Evolutionary conservation across 2,888 invertebrate genomes (phyloP), one percentile per base, ranked within the genome.

Genomic region (Epistrophe grossulariae): DNA sequence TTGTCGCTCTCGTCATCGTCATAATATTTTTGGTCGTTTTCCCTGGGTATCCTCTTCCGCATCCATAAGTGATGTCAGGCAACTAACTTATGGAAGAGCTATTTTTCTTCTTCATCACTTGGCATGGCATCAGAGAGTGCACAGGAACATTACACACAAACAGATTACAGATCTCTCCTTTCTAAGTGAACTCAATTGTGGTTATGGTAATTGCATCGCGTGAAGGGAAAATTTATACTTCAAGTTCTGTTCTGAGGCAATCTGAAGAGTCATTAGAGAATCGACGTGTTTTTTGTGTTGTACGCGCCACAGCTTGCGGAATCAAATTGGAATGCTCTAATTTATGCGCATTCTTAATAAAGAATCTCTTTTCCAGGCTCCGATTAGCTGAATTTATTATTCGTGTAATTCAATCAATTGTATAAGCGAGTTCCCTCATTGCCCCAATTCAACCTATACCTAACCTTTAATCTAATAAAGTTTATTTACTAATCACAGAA

Each of bases 271-370:
- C 71, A 59, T 79, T 76, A 79, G 68, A 68, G 24, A 62, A 43
- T 62, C 43, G n/a, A n/a, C 38, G 52, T 83, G 45, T 57, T 70
- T 62, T 57, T 35, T 35, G 35, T 35, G 5, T n/a, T 7, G 9
- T 31, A 31, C 35, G 40, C 60, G 17, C 55, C 55, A 55, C 55
- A 55, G 84, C 72, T 81, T 85, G 84, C 24, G 45, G 48, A 60
- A 70, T 77, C 24, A 24, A 80, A 84, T 84, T 84, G 68, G 28
- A 40, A 66, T 48, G 19, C 68, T 35, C 24, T 81, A 81, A 85
- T 81, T 35, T 81, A 85, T 85, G 77, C 70, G 81, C 84, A 85
- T 85, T 78, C 48, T 52, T 77, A 59, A 84, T 77, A 55, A 77
- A 60, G 13, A 57, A 45, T 48, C 19, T 40, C 60, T 62, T 31